phyloP scores from a whole-genome alignment of 2,888 invertebrate species.

The Nomada flava region DNA sequence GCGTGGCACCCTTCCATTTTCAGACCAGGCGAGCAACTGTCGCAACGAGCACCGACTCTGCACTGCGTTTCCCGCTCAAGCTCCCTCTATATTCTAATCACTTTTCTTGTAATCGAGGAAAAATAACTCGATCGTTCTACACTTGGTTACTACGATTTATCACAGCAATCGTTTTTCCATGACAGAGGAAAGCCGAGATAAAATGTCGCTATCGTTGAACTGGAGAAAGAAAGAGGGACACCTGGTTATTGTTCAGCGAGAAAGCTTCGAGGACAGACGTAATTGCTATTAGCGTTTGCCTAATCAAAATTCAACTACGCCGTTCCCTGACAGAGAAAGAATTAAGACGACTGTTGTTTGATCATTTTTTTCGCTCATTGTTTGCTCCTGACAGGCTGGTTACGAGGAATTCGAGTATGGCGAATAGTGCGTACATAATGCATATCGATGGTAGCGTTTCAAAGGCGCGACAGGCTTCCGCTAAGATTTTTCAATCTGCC shows the following conservation, averaged over 20 bases:
- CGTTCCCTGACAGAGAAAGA: not conserved
- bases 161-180: slow-evolving; percentile 8
- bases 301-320: not conserved
- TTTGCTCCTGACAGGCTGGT: not conserved
- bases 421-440: slow-evolving; percentile 36
- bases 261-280: not conserved
- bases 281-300: not conserved
- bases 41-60: slow-evolving; percentile 20
- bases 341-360: not conserved
- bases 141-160: slow-evolving; percentile 58
- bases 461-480: slow-evolving; percentile 31
- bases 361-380: not conserved
- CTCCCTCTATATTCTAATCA: slow-evolving; percentile 45
- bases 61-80: slow-evolving; percentile 14
- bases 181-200: slow-evolving; percentile 24
- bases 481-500: slow-evolving; percentile 29
- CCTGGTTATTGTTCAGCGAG: not conserved
- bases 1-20: slow-evolving; percentile 57
- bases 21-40: slow-evolving; percentile 49
- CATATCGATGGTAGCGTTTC: slow-evolving; percentile 36
- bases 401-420: not conserved
- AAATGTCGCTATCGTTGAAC: not conserved
- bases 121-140: slow-evolving; percentile 39
- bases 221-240: not conserved
- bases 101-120: slow-evolving; percentile 34